These are phyloP conservation scores for Urophycis tenuis DNA, from an alignment of 2,797 vertebrate genomes.

Conservation along the genomic window DNA sequence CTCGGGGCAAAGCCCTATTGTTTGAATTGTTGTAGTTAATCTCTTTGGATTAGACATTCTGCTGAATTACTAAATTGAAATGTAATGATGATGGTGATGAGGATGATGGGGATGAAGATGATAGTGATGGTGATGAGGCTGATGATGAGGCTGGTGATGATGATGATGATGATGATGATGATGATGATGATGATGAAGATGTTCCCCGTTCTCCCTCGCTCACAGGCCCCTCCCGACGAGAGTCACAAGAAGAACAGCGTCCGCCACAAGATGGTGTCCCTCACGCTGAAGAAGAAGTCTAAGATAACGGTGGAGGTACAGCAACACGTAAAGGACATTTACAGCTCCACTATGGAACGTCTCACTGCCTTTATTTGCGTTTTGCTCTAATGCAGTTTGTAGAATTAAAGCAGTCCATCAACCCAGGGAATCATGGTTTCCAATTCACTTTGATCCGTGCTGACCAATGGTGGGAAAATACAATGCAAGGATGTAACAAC, in stretches of 20 bases:
- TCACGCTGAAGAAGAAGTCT: conserved; percentile 98
- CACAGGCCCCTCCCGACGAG: conserved; percentile 75
- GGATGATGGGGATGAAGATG: no score
- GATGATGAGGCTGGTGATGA: not conserved
- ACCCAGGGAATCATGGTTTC: not conserved
- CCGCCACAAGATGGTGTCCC: conserved; percentile 91
- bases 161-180: no score
- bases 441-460: not conserved
- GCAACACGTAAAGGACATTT: not conserved
- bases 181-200: not conserved
- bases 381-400: not conserved
- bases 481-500: no score
- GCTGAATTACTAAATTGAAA: no score
- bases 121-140: no score
- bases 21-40: no score
- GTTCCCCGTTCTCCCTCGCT: not conserved
- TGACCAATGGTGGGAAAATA: not conserved
- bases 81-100: no score
- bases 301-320: conserved; percentile 96
- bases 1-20: no score
- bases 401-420: not conserved
- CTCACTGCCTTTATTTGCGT: not conserved
- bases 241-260: conserved; percentile 89
- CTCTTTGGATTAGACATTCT: no score
- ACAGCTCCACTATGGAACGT: not conserved